Base-by-base conservation (phyloP, 1,140 invertebrate species). In the Drosophila subpulchrella region DNA sequence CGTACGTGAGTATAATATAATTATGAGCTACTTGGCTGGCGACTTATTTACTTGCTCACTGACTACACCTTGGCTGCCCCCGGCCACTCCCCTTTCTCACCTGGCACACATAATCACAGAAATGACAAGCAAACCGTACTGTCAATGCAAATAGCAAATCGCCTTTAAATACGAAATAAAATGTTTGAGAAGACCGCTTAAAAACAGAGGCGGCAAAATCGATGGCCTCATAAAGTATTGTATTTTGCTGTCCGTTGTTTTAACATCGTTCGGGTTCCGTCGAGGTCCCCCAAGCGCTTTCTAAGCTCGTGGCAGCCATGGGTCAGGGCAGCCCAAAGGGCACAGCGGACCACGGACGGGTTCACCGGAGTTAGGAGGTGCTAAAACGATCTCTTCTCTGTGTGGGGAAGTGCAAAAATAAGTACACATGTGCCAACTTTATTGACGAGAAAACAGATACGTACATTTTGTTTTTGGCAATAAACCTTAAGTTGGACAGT, bases 1-100 rank as follows among this genome's bases (percentile, higher is more conserved):
- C 72, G 72, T 89, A 88, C 83, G 83, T 88, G 83, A 88, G 76
- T 80, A 89, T 83, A 88, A 83, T 89, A 88, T 88, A 88, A 89
- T 88, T 88, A 89, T 89, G 84, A 88, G 80, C 83, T 80, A 86
- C 79, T 89, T 89, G 83, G 53, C 61, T 65, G 44, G 65, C 56
- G 61, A 54, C 79, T 89, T 89, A 88, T 57, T 84, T 73, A 85
- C 75, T 79, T 76, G 54, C 48, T 73, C 62, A 67, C 59, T 79
- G 62, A 72, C 70, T 81, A 65, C 60, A 55, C 47, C 65, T 55
- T 44, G 58, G 46, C 51, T 47, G 46, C 63, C 39, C 71, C 32
- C 32, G 4, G 17, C 57, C 59, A 51, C 58, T 48, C 61, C 71
- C 56, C 65, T 71, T 41, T 66, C 74, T 41, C 53, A 71, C 50